Conservation (phyloP, 2,113 vertebrate genomes). For the Psilopsiagon aurifrons region DNA sequence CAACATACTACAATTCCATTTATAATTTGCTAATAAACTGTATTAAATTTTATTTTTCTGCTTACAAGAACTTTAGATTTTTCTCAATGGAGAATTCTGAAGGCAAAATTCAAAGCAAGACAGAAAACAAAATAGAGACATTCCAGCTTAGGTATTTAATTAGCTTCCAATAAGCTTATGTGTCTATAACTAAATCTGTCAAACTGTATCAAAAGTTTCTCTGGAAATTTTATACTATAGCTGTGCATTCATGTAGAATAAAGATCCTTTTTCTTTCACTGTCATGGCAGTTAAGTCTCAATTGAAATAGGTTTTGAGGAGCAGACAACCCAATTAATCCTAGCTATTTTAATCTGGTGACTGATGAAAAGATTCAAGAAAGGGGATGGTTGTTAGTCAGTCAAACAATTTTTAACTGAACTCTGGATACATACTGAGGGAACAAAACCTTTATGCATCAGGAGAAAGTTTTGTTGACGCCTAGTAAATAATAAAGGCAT, state of each 20-base stretch:
- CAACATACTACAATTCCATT: not conserved
- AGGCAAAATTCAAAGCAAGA: not conserved
- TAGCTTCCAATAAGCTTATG: constrained; percentile 6
- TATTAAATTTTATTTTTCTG: not conserved
- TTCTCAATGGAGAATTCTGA: constrained; percentile 9
- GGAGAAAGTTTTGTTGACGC: not conserved
- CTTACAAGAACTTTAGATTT: not conserved
- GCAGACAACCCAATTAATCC: constrained; percentile 39
- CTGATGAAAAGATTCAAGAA: constrained; percentile 49
- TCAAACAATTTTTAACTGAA: constrained; percentile 16
- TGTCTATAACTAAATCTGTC: constrained; percentile 18
- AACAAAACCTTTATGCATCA: not conserved
- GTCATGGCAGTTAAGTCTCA: constrained; percentile 37
- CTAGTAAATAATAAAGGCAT: not conserved
- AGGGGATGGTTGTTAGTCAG: not conserved
- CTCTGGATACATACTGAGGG: not conserved
- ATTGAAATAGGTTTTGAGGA: constrained; percentile 23
- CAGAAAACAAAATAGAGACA: not conserved
- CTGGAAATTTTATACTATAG: constrained; percentile 41
- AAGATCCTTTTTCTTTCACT: constrained; percentile 53
- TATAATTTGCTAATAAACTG: not conserved
- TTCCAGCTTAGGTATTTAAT: constrained; percentile 5
- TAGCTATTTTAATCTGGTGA: constrained; percentile 48
- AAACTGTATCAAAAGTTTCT: constrained; percentile 38
- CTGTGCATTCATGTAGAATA: constrained; percentile 57